Conservation (phyloP, 2,113 vertebrate genomes). For the Coptodon rendalli region DNA sequence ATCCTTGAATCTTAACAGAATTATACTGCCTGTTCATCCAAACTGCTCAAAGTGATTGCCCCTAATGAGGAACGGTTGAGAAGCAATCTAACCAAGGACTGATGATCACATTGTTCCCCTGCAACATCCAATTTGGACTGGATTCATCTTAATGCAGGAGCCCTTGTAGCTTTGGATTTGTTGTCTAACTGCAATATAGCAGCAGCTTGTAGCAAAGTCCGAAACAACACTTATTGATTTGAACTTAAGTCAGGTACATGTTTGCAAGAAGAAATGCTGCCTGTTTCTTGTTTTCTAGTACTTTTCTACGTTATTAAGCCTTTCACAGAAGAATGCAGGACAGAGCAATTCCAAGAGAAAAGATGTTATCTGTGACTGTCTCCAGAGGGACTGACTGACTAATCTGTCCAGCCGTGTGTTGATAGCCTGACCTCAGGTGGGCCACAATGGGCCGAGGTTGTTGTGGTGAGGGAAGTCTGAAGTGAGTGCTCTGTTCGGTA, state of each 20-base stretch:
- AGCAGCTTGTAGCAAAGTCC: conserved; percentile 1
- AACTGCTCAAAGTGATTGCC: conserved; percentile 28
- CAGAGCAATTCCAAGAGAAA: background rate
- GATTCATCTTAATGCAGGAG: conserved; percentile 50
- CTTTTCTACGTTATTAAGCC: background rate
- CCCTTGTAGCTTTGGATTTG: conserved; percentile 53
- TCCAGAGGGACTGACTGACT: background rate
- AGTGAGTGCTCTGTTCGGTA: background rate
- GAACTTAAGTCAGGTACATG: conserved; percentile 4
- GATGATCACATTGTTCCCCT: conserved; percentile 23
- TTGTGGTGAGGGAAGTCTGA: background rate
- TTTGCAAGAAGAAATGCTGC: background rate
- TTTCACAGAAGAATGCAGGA: background rate
- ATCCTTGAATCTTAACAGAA: conserved; percentile 22
- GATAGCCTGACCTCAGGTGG: background rate
- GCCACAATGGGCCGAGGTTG: background rate
- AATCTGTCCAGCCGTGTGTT: background rate
- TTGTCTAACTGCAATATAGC: conserved; percentile 25
- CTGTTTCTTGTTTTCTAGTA: conserved; percentile 19
- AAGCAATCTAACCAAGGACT: conserved; percentile 46
- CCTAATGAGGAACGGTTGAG: conserved; percentile 55
- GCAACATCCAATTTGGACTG: conserved; percentile 60
- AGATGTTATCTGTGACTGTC: background rate
- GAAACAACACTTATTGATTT: conserved; percentile 59
- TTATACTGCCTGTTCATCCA: conserved; percentile 38